phyloP scores from a whole-genome alignment of 1,140 invertebrate genomes.

The Lamellibrachia luymesi region DNA sequence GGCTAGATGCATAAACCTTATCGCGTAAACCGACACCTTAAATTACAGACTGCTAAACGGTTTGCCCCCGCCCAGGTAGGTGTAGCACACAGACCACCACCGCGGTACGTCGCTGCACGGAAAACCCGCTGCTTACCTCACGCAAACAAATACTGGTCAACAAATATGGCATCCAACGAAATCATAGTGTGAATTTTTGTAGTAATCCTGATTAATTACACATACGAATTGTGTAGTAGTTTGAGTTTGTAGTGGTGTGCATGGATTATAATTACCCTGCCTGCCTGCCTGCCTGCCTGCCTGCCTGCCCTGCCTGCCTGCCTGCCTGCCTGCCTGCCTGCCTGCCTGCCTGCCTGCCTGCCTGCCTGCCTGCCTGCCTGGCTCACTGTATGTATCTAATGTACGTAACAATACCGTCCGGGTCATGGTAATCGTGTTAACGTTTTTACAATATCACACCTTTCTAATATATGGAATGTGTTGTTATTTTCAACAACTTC shows the following conservation, averaged over 20 bases:
- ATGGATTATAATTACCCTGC: not conserved
- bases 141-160: too few relatives aligned
- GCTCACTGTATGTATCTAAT: too few relatives aligned
- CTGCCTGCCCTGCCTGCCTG: too few relatives aligned
- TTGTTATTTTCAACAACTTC: too few relatives aligned
- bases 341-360: not conserved
- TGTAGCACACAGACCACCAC: not conserved
- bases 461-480: too few relatives aligned
- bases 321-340: not conserved
- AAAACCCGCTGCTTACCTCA: too few relatives aligned
- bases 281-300: not conserved
- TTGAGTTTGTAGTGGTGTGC: not conserved
- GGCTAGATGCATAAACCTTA: not conserved
- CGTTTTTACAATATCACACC: too few relatives aligned
- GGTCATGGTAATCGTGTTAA: too few relatives aligned
- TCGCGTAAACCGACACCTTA: not conserved
- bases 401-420: too few relatives aligned
- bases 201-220: not conserved
- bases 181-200: too few relatives aligned
- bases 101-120: not conserved
- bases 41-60: not conserved
- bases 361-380: not conserved
- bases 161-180: too few relatives aligned
- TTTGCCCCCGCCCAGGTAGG: not conserved
- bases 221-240: not conserved